Base-by-base conservation (phyloP, 2,888 invertebrate genomes). In the Callyntrura sp. region DNA sequence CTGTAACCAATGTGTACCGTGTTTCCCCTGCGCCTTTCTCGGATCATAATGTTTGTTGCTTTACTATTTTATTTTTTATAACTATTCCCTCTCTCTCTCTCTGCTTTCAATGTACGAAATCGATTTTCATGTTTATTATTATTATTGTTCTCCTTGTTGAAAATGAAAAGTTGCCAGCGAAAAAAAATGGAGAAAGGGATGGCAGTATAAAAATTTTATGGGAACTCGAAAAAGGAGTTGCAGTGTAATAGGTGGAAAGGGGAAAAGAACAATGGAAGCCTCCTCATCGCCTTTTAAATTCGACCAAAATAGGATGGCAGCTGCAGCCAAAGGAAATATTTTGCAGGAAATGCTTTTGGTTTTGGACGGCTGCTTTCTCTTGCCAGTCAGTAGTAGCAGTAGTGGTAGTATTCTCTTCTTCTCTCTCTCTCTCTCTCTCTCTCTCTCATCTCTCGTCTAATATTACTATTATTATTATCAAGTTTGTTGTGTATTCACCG, bases 111-210 rank as follows among this genome's bases (percentile, higher is more conserved):
- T 8, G 48, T 1, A 51, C 28, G 28, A 17, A 78, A 78, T 78
- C 78, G 78, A 78, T 78, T 78, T 78, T 78, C 78, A 78, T 57
- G 78, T 78, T 78, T 78, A 28, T 55, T 78, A 20, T 62, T n/a
- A 11, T 57, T 17, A 57, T 78, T 78, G 17, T 55, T 78, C 14
- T 73, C 6, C 35, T 6, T 35, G 35, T 35, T 78, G 51, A 35
- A 78, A 78, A 78, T 28, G 78, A 78, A 78, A 78, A 55, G 55
- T 51, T 78, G 78, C 8, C 0, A 51, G 51, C 1, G 25, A 51
- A 76, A 76, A 65, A 25, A 14, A 76, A 12, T 51, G 25, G 62
- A 60, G n/a, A 60, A 62, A 62, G 20, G 25, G 14, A 28, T 78
- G 35, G 23, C 17, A 28, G 28, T 28, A 25, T 6, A 35, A 35